phyloP scores from a whole-genome alignment of 2,113 vertebrate genomes.

The Albula goreensis region DNA sequence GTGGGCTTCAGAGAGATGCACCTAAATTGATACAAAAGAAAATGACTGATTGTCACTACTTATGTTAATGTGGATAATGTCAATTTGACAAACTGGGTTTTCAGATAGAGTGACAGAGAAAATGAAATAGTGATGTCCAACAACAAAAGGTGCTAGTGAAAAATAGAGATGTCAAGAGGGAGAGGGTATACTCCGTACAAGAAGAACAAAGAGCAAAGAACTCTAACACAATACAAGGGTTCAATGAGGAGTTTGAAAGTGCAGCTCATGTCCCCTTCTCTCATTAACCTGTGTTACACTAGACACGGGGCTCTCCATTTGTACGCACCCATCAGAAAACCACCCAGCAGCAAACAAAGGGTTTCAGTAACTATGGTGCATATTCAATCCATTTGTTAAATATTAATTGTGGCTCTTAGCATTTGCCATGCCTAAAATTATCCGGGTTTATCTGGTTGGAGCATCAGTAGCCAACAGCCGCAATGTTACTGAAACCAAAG shows the following conservation, averaged over 20 bases:
- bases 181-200: not conserved
- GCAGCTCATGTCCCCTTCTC: not conserved
- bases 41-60: not conserved
- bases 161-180: not conserved
- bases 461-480: not conserved
- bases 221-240: not conserved
- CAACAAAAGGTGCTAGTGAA: conserved; percentile 10
- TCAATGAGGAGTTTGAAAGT: not conserved
- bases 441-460: not conserved
- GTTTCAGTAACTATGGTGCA: not conserved
- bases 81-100: too few relatives aligned
- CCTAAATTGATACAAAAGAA: not conserved
- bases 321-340: not conserved
- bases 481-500: conserved; percentile 11
- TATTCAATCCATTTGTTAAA: conserved; percentile 9
- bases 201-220: not conserved
- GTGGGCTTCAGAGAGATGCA: not conserved
- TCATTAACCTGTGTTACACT: not conserved
- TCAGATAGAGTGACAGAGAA: not conserved
- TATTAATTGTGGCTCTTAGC: not conserved
- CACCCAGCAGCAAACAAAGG: not conserved
- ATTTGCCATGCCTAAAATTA: not conserved
- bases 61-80: not conserved
- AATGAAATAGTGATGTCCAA: not conserved
- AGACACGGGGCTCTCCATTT: not conserved